Evolutionary conservation across 2,888 invertebrate genomes (phyloP).

Genomic region (Agriopis marginaria): DNA sequence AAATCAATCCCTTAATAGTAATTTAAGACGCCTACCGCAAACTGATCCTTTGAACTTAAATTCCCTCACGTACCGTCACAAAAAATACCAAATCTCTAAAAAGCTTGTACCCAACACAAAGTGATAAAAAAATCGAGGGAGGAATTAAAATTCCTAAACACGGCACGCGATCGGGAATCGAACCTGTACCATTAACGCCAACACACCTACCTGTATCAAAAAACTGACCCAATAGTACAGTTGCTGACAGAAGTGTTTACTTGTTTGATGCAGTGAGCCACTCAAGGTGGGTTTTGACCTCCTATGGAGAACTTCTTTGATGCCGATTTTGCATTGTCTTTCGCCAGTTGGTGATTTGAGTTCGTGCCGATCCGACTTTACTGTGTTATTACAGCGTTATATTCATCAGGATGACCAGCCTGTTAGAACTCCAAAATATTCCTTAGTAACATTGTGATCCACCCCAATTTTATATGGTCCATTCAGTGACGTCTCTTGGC

Average conservation of each 20-base stretch:
- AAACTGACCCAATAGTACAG: slow-evolving; percentile 60
- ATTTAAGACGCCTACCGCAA: slow-evolving; percentile 30
- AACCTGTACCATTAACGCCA: slow-evolving; percentile 71
- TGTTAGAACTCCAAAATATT: too few species aligned
- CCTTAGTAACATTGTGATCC: too few species aligned
- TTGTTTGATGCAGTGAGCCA: neutral
- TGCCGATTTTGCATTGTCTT: too few species aligned
- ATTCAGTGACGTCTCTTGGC: too few species aligned
- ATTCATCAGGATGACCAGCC: too few species aligned
- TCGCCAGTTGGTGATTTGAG: too few species aligned
- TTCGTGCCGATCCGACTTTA: too few species aligned
- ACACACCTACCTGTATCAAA: slow-evolving; percentile 71
- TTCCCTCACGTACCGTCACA: slow-evolving; percentile 52
- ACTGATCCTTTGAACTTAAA: slow-evolving; percentile 47
- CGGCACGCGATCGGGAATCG: slow-evolving; percentile 78
- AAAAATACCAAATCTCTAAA: slow-evolving; percentile 50
- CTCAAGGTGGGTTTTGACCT: neutral
- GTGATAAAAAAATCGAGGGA: slow-evolving; percentile 53
- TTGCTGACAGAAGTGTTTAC: slow-evolving; percentile 42
- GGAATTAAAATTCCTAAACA: slow-evolving; percentile 69
- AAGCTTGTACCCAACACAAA: slow-evolving; percentile 26
- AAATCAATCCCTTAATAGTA: slow-evolving; percentile 19
- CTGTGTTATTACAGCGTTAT: too few species aligned
- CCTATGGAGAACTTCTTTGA: neutral
- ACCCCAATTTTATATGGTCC: too few species aligned